Conservation (phyloP, 2,888 invertebrate species). For the Alitta virens region DNA sequence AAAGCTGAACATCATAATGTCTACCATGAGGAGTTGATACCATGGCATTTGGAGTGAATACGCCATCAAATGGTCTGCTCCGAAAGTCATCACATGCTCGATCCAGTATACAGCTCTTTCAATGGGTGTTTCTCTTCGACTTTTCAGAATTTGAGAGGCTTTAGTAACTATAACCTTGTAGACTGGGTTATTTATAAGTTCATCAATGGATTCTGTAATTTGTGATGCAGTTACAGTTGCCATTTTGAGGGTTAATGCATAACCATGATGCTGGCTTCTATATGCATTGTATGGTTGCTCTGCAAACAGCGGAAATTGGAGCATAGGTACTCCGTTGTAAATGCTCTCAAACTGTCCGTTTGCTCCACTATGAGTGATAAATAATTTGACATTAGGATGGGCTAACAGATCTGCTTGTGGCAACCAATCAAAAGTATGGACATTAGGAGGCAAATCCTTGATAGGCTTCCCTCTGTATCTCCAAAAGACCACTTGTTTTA, state of each 20-base stretch:
- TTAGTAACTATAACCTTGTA: conserved; percentile 21
- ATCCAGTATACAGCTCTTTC: conserved; percentile 32
- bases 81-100: conserved; percentile 35
- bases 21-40: conserved; percentile 30
- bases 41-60: conserved; percentile 22
- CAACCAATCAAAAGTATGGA: too few species aligned
- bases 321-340: too few species aligned
- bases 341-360: too few species aligned
- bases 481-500: conserved; percentile 2
- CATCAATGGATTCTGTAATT: conserved; percentile 13
- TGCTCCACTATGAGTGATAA: too few species aligned
- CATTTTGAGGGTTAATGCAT: conserved; percentile 27
- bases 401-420: too few species aligned
- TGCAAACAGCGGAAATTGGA: too few species aligned
- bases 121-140: conserved; percentile 20
- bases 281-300: too few species aligned
- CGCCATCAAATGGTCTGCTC: conserved; percentile 32
- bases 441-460: neutral
- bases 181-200: conserved; percentile 13
- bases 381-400: too few species aligned
- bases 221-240: conserved; percentile 14
- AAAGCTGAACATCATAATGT: conserved; percentile 4
- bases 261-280: conserved; percentile 19
- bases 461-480: neutral
- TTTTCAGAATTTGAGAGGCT: conserved; percentile 23